Base-by-base conservation (phyloP, 2,888 invertebrate species). In the Byasa hedistus region DNA sequence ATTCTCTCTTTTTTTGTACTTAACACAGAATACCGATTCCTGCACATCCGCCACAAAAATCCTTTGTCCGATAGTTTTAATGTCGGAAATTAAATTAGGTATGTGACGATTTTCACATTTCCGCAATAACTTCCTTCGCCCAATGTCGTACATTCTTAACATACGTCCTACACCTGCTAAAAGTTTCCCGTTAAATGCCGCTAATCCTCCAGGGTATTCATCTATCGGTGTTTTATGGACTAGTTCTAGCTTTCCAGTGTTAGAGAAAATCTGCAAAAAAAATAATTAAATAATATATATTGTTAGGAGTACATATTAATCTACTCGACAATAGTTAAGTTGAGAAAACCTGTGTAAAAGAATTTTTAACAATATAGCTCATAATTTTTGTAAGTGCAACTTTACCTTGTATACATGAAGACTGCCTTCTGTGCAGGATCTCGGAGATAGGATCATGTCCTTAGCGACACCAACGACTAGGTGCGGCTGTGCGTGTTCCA, bases 21-120 rank as follows among this genome's bases (percentile, higher is more conserved):
- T 95, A 0, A 99, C 95, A 86, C 98, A 98, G 84, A 98, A 98
- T 32, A 99, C 96, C 24, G 98, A 98, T 85, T 99, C 99, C 86
- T 98, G 98, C 0, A 98, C 96, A 83, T 99, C 99, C 0, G 97
- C 95, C 0, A 98, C 99, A 79, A 96, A 98, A 71, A 99, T 96
- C 67, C 99, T 94, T 79, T 98, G 97, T 1, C 99, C 98, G 87
- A 98, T 95, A 0, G 98, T 96, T 84, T 98, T 97, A 71, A 99
- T 97, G 74, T 97, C 97, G 0, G 97, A 96, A 72, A 99, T 97
- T 72, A 96, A 95, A 84, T 99, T 98, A 19, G 99, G 99, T 87
- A 99, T 96, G 91, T 99, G 98, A 94, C 94, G 87, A 78, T 99
- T 99, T 89, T 99, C 99, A 89, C 99, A 99, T 91, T 99, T 99